These are phyloP conservation scores for Neopelma chrysocephalum DNA, from an alignment of 2,797 vertebrate genomes.

Conservation along the genomic window DNA sequence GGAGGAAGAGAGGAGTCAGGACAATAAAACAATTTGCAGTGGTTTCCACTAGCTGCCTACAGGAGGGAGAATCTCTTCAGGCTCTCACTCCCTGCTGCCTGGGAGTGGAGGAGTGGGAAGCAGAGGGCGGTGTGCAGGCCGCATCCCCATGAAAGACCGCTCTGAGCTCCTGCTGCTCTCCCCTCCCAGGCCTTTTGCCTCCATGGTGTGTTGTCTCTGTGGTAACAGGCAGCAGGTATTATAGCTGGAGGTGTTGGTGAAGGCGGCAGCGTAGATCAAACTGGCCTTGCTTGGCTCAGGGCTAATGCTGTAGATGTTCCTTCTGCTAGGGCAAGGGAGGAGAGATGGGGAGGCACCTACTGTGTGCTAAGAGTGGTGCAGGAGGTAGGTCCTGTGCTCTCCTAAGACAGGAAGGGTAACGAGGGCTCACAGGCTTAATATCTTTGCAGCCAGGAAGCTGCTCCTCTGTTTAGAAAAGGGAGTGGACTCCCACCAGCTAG, in stretches of 20 bases:
- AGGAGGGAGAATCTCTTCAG: neutral
- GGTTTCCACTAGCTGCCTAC: neutral
- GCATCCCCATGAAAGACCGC: neutral
- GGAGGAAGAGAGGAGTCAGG: neutral
- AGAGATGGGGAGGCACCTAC: neutral
- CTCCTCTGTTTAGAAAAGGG: neutral
- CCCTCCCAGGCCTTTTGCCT: neutral
- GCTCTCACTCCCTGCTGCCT: neutral
- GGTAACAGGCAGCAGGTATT: neutral
- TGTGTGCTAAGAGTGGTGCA: neutral
- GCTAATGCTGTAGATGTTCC: neutral
- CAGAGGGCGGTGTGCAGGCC: neutral
- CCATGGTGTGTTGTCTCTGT: neutral
- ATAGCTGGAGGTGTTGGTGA: neutral
- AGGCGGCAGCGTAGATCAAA: neutral
- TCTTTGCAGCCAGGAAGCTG: neutral
- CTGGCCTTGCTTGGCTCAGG: neutral
- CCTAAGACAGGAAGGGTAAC: neutral
- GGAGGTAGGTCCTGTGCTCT: neutral
- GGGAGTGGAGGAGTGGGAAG: neutral
- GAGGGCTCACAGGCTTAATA: neutral
- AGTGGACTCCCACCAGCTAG: neutral
- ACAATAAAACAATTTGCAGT: neutral
- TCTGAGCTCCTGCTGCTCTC: slow-evolving; percentile 25
- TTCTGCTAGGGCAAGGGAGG: neutral